Base-by-base conservation (phyloP, 1,140 invertebrate genomes). In the Conus betulinus region DNA sequence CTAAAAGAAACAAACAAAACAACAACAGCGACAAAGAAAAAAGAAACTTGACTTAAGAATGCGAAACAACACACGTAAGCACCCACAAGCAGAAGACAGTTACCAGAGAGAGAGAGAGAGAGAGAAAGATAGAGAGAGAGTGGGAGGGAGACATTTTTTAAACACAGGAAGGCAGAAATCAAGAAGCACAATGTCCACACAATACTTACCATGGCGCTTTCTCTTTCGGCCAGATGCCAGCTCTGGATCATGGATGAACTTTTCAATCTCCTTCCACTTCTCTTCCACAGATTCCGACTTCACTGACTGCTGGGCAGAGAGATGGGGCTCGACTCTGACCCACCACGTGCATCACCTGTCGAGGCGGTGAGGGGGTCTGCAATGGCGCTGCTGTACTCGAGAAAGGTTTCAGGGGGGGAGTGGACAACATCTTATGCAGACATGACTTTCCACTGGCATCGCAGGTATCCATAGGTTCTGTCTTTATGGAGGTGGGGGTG, bases 211-310 rank as follows among this genome's bases (percentile, higher is more conserved):
- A 89, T 88, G 87, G 76, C 91, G 86, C 91, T 97, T 97, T 84
- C 91, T 87, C 87, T 93, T 97, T 96, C n/a, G 96, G 96, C 95
- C 98, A 97, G 95, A 98, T 97, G 93, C 98, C 97, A 86, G 6
- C 78, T 91, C 97, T 93, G 97, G 97, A 13, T 91, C 88, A 84
- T 94, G 88, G 4, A 94, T 91, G 84, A 93, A 92, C 23, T 94
- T 87, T 85, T 93, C 90, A 53, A 95, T 93, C 74, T 94, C 93
- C 88, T 94, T 92, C 94, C 94, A 95, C 84, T 94, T 94, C 82
- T 92, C 87, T 51, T 94, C 94, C 55, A 90, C n/a, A 13, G 83
- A 67, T 51, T 82, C 87, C 5, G 84, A 27, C 63, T 88, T 88
- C 55, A 87, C 52, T 71, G 67, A 7, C 51, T 20, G 79, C 57